A percentile compares a stretch with the other conserved stretches of the same genome.
These are phyloP conservation scores for Anthopleura sola DNA, from an alignment of 64 coral and sea anemone species.

Conservation along the genomic window DNA sequence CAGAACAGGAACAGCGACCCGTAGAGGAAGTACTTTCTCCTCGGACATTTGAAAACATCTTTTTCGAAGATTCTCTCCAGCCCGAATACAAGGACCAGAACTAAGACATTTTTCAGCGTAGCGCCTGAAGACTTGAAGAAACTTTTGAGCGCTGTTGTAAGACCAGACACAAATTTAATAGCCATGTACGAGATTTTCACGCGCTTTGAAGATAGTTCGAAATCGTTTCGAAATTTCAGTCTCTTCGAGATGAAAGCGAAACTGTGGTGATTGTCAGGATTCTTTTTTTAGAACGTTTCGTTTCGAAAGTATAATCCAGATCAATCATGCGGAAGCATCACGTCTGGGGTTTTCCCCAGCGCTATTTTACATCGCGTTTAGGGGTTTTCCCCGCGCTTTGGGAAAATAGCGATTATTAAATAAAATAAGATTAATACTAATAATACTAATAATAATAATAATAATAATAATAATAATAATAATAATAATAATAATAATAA, in stretches of 20 bases:
- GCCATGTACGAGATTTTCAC: neutral
- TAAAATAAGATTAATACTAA: no score
- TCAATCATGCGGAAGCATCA: no score
- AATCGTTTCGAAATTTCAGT: neutral
- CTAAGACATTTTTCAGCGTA: constrained; percentile 31
- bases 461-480: no score
- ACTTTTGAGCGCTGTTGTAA: constrained; percentile 1
- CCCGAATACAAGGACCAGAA: constrained; percentile 28
- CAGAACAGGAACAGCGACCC: constrained; percentile 37
- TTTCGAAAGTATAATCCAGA: neutral
- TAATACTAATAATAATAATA: no score
- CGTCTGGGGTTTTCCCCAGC: no score
- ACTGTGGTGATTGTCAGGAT: neutral
- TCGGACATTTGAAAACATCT: constrained; percentile 44
- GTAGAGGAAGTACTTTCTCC: constrained; percentile 11
- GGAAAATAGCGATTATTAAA: no score
- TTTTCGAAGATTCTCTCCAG: constrained; percentile 60
- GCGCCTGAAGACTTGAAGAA: constrained; percentile 31
- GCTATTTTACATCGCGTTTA: no score
- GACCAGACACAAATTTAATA: neutral
- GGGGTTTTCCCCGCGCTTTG: no score
- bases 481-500: no score
- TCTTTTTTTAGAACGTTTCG: neutral
- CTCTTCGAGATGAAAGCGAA: neutral
- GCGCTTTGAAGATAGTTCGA: neutral